A percentile compares a stretch with the other conserved stretches of the same genome.
Conservation (phyloP, 64 coral and sea anemone species). For the Orbicella faveolata region DNA sequence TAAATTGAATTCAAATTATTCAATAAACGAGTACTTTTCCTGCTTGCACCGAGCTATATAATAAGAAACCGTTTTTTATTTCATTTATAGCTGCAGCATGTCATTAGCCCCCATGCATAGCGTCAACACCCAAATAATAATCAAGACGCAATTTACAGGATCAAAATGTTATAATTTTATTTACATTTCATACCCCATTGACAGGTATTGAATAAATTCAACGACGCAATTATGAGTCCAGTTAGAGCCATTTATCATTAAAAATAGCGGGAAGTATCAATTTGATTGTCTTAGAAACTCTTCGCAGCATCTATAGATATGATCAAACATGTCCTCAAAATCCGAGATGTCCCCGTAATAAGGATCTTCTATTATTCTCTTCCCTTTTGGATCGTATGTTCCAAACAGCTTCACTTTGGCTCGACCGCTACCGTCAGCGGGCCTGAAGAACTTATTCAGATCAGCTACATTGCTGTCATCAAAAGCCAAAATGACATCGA, state of each 20-base stretch:
- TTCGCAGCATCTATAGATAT: conserved; percentile 76
- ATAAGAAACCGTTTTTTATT: too few species aligned
- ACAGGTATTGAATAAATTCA: too few species aligned
- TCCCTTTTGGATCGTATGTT: conserved; percentile 76
- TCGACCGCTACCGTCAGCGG: conserved; percentile 51
- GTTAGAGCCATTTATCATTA: not conserved
- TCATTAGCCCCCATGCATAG: too few species aligned
- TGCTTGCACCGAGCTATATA: too few species aligned
- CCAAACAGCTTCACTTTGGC: conserved; percentile 79
- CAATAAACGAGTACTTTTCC: too few species aligned
- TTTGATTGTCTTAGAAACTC: conserved; percentile 55
- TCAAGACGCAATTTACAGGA: too few species aligned
- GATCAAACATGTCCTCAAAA: conserved; percentile 74
- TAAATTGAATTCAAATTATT: too few species aligned
- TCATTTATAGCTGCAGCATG: too few species aligned
- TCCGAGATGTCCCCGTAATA: conserved; percentile 77
- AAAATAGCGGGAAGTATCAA: not conserved
- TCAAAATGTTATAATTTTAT: too few species aligned
- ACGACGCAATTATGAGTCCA: too few species aligned
- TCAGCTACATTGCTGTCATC: conserved; percentile 88
- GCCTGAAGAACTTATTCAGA: conserved; percentile 59
- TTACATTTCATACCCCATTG: too few species aligned
- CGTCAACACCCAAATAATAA: too few species aligned
- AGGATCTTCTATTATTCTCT: conserved; percentile 54
- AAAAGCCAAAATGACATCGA: conserved; percentile 85